phyloP scores from a whole-genome alignment of 2,888 invertebrate species.

The Diploptera punctata region DNA sequence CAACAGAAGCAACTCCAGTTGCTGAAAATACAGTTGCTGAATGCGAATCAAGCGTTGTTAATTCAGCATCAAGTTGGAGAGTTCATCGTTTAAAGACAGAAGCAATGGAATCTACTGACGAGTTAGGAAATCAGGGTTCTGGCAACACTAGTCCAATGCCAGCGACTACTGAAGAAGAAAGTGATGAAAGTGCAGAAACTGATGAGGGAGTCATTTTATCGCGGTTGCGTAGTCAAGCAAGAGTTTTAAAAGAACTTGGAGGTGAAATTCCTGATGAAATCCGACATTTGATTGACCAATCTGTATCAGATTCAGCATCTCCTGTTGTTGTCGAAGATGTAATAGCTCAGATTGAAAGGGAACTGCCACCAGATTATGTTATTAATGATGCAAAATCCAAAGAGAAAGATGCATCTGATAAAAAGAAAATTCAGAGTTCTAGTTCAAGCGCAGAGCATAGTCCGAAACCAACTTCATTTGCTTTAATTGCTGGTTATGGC shows the following conservation, averaged over 20 bases:
- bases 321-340: slow-evolving; percentile 27
- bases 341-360: slow-evolving; percentile 47
- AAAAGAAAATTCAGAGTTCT: slow-evolving; percentile 1
- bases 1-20: neutral
- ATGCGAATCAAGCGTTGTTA: slow-evolving; percentile 17
- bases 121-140: slow-evolving; percentile 5
- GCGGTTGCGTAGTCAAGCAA: slow-evolving; percentile 60
- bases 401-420: neutral
- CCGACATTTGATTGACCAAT: slow-evolving; percentile 34
- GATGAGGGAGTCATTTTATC: slow-evolving; percentile 64
- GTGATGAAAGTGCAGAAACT: slow-evolving; percentile 48
- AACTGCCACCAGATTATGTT: slow-evolving; percentile 52
- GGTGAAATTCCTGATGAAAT: slow-evolving; percentile 61
- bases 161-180: slow-evolving; percentile 16
- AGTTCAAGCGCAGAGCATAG: slow-evolving; percentile 25
- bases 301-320: slow-evolving; percentile 3
- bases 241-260: slow-evolving; percentile 60
- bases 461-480: slow-evolving; percentile 48
- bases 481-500: slow-evolving; percentile 62
- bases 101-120: slow-evolving; percentile 18
- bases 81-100: slow-evolving; percentile 13
- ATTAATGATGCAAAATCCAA: slow-evolving; percentile 30
- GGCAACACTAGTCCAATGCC: slow-evolving; percentile 19
- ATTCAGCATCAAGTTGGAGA: neutral
- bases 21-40: neutral